Evolutionary conservation across 2,113 vertebrate genomes (phyloP), one percentile per base, ranked within the genome.

Genomic region (Hucho hucho): DNA sequence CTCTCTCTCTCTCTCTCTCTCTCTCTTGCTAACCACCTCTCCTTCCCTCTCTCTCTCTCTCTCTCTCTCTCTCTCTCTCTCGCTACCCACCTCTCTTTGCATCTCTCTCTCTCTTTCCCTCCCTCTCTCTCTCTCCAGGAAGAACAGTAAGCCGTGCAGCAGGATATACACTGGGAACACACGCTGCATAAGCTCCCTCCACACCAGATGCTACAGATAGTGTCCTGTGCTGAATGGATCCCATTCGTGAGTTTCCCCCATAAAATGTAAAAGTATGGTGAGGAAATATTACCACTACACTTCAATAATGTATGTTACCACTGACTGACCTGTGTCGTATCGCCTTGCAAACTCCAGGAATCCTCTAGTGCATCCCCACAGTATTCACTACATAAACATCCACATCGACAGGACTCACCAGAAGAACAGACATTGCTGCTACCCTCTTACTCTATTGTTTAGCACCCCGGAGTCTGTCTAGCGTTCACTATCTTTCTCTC

Each of bases 401-500:
- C 53, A 56, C 53, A 20, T 56, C 1, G 49, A 56, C 16, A 56
- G 49, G 53, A 16, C 5, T 56, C 53, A n/a, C 53, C 53, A 56
- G 53, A 56, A 14, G 14, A 20, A 56, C 53, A 56, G 53, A 56
- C 14, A 25, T 25, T 24, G 12, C 59, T 64, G 87, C 88, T 88
- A 86, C 87, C 78, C 71, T 77, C 72, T 66, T 32, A 94, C 91
- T 94, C 93, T 94, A 94, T 94, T 94, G 94, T 95, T 93, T 92
- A 90, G 85, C 80, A 87, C 92, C 37, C 88, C 91, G 93, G 93
- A 93, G 93, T 91, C 90, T 87, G 80, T 72, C 89, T 90, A 74
- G 61, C 0, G 67, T 24, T 25, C 32, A 28, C 46, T 26, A 9
- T 13, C 56, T 46, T 49, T 65, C 25, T 29, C 49, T 32, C 29